Percentiles rank a stretch among this genome's conserved stretches.
phyloP scores from a whole-genome alignment of 2,797 vertebrate genomes.

The Oreortyx pictus region DNA sequence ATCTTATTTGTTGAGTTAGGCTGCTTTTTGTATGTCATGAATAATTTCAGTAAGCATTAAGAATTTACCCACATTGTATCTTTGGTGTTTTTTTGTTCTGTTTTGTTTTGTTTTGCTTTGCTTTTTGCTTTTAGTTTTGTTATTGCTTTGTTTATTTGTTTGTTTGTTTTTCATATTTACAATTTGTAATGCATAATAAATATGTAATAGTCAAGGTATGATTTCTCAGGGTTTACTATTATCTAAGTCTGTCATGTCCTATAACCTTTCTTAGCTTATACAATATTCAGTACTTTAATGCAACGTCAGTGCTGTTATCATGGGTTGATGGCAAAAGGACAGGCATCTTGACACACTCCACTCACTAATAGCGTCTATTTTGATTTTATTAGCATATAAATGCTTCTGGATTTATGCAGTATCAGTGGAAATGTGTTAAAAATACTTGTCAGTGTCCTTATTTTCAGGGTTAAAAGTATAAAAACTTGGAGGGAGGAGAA shows the following conservation, averaged over 20 bases:
- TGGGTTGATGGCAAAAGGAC: conserved; percentile 79
- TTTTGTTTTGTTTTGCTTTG: too few relatives aligned
- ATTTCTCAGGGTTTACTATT: conserved; percentile 76
- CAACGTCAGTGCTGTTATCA: conserved; percentile 74
- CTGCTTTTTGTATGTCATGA: conserved; percentile 81
- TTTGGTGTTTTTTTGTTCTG: conserved; percentile 3
- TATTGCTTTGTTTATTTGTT: neutral
- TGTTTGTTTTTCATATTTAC: conserved; percentile 79
- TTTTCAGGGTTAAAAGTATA: conserved; percentile 56
- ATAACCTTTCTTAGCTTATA: conserved; percentile 79
- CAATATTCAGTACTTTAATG: conserved; percentile 77
- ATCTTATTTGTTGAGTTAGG: conserved; percentile 80
- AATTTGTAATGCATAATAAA: conserved; percentile 81
- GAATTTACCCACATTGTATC: conserved; percentile 77
- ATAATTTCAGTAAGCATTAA: conserved; percentile 84
- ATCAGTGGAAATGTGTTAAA: conserved; percentile 77
- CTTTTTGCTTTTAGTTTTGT: too few relatives aligned
- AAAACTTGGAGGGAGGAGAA: neutral
- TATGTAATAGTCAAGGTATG: conserved; percentile 75
- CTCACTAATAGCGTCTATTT: conserved; percentile 80
- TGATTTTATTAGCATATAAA: conserved; percentile 84
- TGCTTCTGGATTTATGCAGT: conserved; percentile 74
- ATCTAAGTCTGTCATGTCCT: conserved; percentile 79
- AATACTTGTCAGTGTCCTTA: conserved; percentile 74
- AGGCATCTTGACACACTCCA: conserved; percentile 78